Evolutionary conservation across 2,888 invertebrate species (phyloP).

Genomic region (Netelia virgata): DNA sequence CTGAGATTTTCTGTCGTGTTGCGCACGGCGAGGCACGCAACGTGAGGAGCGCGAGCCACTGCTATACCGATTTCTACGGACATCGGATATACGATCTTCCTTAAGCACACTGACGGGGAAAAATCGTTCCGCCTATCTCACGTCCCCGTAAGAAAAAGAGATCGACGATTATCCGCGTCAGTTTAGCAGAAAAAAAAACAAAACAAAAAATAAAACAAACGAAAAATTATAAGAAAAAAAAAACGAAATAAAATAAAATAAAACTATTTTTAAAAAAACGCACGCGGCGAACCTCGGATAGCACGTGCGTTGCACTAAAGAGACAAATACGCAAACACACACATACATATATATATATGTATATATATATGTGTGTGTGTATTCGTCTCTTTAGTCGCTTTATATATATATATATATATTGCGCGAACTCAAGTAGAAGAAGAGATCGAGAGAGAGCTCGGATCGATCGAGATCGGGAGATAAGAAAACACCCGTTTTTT

Average conservation of each 20-base stretch:
- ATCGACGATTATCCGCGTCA: slow-evolving; percentile 56
- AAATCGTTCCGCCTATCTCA: slow-evolving; percentile 46
- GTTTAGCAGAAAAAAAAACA: background rate
- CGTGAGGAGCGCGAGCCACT: slow-evolving; percentile 25
- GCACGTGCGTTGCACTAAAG: slow-evolving; percentile 53
- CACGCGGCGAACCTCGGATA: background rate
- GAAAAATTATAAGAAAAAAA: slow-evolving; percentile 26
- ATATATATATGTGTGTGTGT: too few species aligned
- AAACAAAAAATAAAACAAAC: background rate
- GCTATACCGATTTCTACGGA: slow-evolving; percentile 57
- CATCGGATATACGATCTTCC: slow-evolving; percentile 63
- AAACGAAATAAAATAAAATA: slow-evolving; percentile 18
- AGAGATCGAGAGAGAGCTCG: background rate
- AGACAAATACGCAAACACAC: slow-evolving; percentile 11
- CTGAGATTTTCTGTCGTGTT: slow-evolving; percentile 53
- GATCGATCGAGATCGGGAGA: slow-evolving; percentile 43
- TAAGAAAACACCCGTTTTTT: slow-evolving; percentile 18
- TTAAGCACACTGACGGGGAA: slow-evolving; percentile 43
- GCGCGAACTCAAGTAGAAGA: slow-evolving; percentile 17
- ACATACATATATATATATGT: too few species aligned
- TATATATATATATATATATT: slow-evolving; percentile 10
- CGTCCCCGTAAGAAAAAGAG: slow-evolving; percentile 32
- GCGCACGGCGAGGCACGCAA: slow-evolving; percentile 29
- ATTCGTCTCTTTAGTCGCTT: too few species aligned
- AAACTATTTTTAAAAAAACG: too few species aligned